These are phyloP conservation scores for Drosophila acutilabella DNA, from an alignment of 2,888 invertebrate species.

Conservation along the genomic window DNA sequence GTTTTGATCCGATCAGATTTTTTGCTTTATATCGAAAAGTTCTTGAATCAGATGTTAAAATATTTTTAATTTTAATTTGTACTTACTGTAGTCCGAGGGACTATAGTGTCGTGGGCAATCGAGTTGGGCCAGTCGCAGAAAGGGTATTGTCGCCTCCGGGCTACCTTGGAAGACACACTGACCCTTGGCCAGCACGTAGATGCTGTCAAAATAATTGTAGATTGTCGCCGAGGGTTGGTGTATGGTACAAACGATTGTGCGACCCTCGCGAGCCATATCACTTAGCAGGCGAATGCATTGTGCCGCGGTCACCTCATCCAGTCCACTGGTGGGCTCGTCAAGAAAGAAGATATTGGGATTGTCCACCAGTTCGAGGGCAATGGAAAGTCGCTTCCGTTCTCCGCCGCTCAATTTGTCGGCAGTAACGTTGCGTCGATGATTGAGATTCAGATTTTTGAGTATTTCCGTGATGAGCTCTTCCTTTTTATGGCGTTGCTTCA, in stretches of 20 bases:
- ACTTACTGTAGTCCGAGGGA: constrained; percentile 90
- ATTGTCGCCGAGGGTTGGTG: constrained; percentile 90
- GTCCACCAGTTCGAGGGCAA: constrained; percentile 93
- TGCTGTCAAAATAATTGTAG: constrained; percentile 88
- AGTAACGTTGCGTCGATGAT: constrained; percentile 82
- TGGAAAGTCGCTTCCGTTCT: constrained; percentile 92
- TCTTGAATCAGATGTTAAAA: neutral
- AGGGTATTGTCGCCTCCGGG: constrained; percentile 87
- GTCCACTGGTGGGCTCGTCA: constrained; percentile 92
- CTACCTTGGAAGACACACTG: constrained; percentile 89
- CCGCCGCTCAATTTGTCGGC: constrained; percentile 90
- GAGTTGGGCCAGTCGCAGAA: constrained; percentile 86
- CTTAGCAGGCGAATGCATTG: constrained; percentile 87
- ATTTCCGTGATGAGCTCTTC: constrained; percentile 81
- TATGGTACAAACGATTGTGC: constrained; percentile 90
- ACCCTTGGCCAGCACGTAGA: constrained; percentile 88
- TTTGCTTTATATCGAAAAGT: too few species aligned
- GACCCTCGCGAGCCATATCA: constrained; percentile 87
- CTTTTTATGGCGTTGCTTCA: constrained; percentile 83
- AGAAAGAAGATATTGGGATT: constrained; percentile 94
- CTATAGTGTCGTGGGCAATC: constrained; percentile 89
- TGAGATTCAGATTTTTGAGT: constrained; percentile 82
- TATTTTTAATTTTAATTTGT: too few species aligned
- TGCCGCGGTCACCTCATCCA: constrained; percentile 88
- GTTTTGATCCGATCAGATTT: too few species aligned